phyloP scores from a whole-genome alignment of 2,113 vertebrate genomes.

The Illadopsis cleaveri region DNA sequence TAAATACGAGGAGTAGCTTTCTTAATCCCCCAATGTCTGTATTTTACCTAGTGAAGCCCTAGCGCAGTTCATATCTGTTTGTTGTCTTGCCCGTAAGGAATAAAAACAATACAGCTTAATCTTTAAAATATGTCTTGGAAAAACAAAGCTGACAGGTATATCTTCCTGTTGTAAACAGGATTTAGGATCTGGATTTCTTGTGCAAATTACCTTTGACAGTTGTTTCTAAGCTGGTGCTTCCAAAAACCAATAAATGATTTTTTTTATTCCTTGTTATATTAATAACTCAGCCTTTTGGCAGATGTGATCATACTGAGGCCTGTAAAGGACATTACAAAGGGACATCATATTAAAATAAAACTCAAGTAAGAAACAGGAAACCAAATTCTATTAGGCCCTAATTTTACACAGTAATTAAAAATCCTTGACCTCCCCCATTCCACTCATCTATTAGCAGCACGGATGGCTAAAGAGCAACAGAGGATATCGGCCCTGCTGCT shows the following conservation, averaged over 20 bases:
- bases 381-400: not conserved
- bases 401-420: slow-evolving; percentile 48
- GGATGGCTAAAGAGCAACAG: not conserved
- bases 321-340: not conserved
- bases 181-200: slow-evolving; percentile 1
- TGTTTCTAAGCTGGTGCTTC: not conserved
- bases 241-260: not conserved
- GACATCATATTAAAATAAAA: not conserved
- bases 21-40: not conserved
- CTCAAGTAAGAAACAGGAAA: not conserved
- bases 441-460: not conserved
- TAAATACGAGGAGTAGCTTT: not conserved
- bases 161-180: not conserved
- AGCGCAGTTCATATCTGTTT: not conserved
- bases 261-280: slow-evolving; percentile 26
- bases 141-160: slow-evolving; percentile 5
- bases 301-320: not conserved
- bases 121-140: not conserved
- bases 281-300: not conserved
- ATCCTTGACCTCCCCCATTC: not conserved
- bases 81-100: not conserved
- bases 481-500: not conserved
- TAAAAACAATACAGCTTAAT: not conserved
- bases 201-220: slow-evolving; percentile 9
- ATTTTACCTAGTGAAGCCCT: not conserved